Conservation (phyloP, 64 coral and sea anemone species). For the Anthopleura sola region DNA sequence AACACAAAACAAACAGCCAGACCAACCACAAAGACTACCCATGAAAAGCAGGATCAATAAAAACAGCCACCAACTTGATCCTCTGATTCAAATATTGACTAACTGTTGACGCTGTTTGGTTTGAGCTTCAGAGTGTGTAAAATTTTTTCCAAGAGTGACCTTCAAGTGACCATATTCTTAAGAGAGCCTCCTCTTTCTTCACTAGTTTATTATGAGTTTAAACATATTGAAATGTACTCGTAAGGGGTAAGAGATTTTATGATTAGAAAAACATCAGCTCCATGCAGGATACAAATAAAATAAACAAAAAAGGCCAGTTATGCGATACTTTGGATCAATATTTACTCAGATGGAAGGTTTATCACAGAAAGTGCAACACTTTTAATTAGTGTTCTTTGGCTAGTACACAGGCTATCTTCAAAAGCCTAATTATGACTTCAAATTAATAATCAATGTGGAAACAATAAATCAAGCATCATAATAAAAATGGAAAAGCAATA, state of each 20-base stretch:
- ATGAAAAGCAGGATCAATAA: not conserved
- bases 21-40: not conserved
- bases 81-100: not conserved
- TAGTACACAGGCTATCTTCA: not conserved
- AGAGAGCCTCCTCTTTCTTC: not conserved
- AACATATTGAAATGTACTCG: slow-evolving; percentile 23
- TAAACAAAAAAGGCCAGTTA: slow-evolving; percentile 21
- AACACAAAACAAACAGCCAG: slow-evolving; percentile 6
- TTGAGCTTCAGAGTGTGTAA: slow-evolving; percentile 2
- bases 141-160: not conserved
- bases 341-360: slow-evolving; percentile 21
- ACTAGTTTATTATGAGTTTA: slow-evolving; percentile 15
- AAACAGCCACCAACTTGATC: slow-evolving; percentile 5
- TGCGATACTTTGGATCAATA: slow-evolving; percentile 23
- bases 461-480: not conserved
- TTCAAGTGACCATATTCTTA: slow-evolving; percentile 8
- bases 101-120: not conserved
- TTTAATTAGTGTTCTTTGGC: not conserved
- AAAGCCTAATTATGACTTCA: not conserved
- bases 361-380: slow-evolving; percentile 5
- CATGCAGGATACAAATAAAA: slow-evolving; percentile 13
- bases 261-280: slow-evolving; percentile 5
- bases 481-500: not conserved
- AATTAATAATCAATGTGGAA: not conserved
- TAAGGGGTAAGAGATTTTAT: not conserved